These are phyloP conservation scores for Podarcis cretensis DNA, from an alignment of 2,113 vertebrate species.

Conservation along the genomic window DNA sequence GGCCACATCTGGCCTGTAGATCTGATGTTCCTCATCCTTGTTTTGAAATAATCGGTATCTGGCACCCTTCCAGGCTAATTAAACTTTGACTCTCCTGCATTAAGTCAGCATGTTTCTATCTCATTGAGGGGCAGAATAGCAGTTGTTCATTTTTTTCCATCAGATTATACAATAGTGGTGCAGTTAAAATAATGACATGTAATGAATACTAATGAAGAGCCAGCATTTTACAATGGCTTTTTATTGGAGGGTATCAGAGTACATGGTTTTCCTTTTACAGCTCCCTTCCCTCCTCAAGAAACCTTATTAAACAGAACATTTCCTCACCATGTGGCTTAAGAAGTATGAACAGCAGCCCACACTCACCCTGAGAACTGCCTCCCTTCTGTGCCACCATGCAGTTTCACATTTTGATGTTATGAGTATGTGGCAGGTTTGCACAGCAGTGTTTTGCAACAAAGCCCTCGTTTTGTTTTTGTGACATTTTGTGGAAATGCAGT, in stretches of 20 bases:
- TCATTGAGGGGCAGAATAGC: neutral
- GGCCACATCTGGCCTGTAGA: neutral
- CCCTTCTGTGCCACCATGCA: neutral
- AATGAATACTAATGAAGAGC: slow-evolving; percentile 6
- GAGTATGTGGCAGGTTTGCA: neutral
- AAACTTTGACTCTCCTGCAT: neutral
- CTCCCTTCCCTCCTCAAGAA: too few relatives aligned
- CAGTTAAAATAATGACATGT: slow-evolving; percentile 3
- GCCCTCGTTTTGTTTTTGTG: neutral
- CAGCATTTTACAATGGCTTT: neutral
- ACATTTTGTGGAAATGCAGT: neutral
- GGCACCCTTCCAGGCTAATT: neutral
- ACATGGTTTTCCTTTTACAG: neutral
- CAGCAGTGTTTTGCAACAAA: neutral
- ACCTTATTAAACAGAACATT: neutral
- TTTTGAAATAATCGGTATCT: neutral
- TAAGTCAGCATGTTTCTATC: neutral
- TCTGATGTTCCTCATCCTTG: neutral
- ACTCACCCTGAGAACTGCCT: neutral
- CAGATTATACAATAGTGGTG: neutral
- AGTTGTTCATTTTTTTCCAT: neutral
- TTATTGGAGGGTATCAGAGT: neutral
- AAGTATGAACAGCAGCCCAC: neutral
- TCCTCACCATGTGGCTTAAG: too few relatives aligned
- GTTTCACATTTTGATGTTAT: neutral